These are phyloP conservation scores for Agrotis exclamationis DNA, from an alignment of 2,888 invertebrate genomes.

Conservation along the genomic window DNA sequence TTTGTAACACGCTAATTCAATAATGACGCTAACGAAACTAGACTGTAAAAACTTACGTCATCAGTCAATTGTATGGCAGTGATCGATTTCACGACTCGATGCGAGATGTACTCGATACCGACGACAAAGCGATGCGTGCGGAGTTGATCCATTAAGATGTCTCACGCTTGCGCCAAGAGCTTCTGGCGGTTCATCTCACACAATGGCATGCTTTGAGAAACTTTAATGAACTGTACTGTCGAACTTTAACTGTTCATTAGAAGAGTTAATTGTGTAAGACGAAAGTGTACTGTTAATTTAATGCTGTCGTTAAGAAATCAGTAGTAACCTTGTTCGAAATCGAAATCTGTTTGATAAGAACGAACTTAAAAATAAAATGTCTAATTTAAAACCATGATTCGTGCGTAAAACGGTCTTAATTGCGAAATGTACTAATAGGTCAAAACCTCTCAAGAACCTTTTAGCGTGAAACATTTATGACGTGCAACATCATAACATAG, in stretches of 20 bases:
- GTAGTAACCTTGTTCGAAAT: slow-evolving; percentile 22
- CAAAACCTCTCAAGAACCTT: slow-evolving; percentile 43
- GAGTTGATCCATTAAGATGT: slow-evolving; percentile 74
- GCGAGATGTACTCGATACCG: slow-evolving; percentile 71
- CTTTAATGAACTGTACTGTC: slow-evolving; percentile 74
- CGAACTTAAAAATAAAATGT: slow-evolving; percentile 14
- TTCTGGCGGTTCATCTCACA: slow-evolving; percentile 66
- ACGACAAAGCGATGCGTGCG: slow-evolving; percentile 69
- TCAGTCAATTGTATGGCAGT: slow-evolving; percentile 70
- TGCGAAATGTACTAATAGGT: slow-evolving; percentile 11
- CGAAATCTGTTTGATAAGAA: slow-evolving; percentile 14
- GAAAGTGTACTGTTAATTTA: slow-evolving; percentile 36
- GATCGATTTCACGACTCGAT: slow-evolving; percentile 80
- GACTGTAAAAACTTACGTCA: slow-evolving; percentile 78
- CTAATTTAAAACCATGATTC: slow-evolving; percentile 7
- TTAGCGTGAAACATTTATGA: slow-evolving; percentile 43
- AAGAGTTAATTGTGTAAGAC: slow-evolving; percentile 51
- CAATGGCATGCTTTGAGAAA: slow-evolving; percentile 75
- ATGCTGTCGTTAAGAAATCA: slow-evolving; percentile 16
- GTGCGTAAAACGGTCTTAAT: slow-evolving; percentile 18
- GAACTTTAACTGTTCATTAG: slow-evolving; percentile 68
- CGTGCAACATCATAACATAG: slow-evolving; percentile 43
- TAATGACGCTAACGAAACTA: slow-evolving; percentile 74
- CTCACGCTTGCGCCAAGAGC: slow-evolving; percentile 71
- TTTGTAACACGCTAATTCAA: slow-evolving; percentile 79